A percentile compares a stretch with the other conserved stretches of the same genome.
These are phyloP conservation scores for Phenganax subtilis DNA, from an alignment of 92 coral and sea anemone species.

Conservation along the genomic window DNA sequence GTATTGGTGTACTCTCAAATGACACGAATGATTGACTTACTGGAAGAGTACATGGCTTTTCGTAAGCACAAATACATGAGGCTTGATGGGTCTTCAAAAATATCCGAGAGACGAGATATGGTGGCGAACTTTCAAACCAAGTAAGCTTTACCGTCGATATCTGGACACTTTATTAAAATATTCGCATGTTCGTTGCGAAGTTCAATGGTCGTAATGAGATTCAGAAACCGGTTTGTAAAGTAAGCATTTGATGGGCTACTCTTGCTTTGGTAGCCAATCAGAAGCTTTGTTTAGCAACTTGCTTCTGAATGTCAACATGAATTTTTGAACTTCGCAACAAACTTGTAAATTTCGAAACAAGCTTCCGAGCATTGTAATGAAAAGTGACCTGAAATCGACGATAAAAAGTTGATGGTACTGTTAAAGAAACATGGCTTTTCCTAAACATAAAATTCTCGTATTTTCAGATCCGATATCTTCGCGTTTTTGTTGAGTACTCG, in stretches of 20 bases:
- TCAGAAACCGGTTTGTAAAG: too few relatives aligned
- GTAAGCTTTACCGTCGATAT: constrained; percentile 45
- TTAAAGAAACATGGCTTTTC: too few relatives aligned
- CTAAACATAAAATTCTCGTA: background rate
- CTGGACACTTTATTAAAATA: background rate
- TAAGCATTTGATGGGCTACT: too few relatives aligned
- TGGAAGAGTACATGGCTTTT: constrained; percentile 97
- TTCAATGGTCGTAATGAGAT: background rate
- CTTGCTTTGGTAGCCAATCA: too few relatives aligned
- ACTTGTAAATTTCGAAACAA: too few relatives aligned
- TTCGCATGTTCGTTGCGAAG: background rate
- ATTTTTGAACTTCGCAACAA: too few relatives aligned
- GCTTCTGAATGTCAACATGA: too few relatives aligned
- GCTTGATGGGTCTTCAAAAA: constrained; percentile 93
- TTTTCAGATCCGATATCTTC: constrained; percentile 80
- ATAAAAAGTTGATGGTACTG: too few relatives aligned
- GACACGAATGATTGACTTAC: constrained; percentile 93
- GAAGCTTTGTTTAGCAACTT: too few relatives aligned
- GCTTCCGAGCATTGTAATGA: too few relatives aligned
- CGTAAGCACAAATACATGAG: constrained; percentile 97
- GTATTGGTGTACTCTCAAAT: constrained; percentile 94
- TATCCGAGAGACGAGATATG: constrained; percentile 94
- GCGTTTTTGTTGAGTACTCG: constrained; percentile 95
- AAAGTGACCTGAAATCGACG: too few relatives aligned
- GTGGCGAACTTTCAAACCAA: constrained; percentile 92